These are phyloP conservation scores for Trogon melanurus DNA, from an alignment of 2,113 vertebrate genomes.

Conservation along the genomic window DNA sequence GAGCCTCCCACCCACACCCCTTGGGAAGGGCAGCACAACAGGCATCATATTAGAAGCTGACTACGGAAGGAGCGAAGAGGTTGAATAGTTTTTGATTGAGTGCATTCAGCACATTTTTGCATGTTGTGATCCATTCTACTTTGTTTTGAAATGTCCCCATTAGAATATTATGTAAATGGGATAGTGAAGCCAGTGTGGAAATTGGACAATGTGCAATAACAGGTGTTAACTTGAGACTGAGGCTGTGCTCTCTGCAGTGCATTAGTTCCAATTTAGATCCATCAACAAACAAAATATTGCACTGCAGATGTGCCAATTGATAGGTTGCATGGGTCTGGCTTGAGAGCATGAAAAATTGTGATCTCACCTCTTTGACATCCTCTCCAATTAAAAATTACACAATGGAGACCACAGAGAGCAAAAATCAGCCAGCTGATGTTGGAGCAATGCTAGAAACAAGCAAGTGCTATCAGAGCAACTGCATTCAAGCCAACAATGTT, in stretches of 20 bases:
- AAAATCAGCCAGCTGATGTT: background rate
- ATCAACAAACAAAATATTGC: background rate
- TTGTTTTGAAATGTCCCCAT: background rate
- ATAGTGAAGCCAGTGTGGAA: background rate
- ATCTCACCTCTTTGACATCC: background rate
- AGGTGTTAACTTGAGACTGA: background rate
- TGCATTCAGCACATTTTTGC: background rate
- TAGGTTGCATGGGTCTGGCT: background rate
- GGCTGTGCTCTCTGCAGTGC: background rate
- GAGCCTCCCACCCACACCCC: background rate
- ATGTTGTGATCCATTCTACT: background rate
- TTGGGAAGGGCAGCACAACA: background rate
- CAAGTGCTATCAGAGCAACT: background rate
- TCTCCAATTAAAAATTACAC: background rate
- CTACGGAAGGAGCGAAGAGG: background rate
- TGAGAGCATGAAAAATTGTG: background rate
- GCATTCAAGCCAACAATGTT: background rate
- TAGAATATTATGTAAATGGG: background rate
- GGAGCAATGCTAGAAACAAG: background rate
- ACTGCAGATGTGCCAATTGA: background rate
- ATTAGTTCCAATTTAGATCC: background rate
- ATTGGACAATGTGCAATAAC: background rate
- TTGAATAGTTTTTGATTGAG: background rate
- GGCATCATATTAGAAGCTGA: background rate
- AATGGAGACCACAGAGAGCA: background rate